Evolutionary conservation across 2,797 vertebrate genomes (phyloP).

Genomic region (Remorina albescens): DNA sequence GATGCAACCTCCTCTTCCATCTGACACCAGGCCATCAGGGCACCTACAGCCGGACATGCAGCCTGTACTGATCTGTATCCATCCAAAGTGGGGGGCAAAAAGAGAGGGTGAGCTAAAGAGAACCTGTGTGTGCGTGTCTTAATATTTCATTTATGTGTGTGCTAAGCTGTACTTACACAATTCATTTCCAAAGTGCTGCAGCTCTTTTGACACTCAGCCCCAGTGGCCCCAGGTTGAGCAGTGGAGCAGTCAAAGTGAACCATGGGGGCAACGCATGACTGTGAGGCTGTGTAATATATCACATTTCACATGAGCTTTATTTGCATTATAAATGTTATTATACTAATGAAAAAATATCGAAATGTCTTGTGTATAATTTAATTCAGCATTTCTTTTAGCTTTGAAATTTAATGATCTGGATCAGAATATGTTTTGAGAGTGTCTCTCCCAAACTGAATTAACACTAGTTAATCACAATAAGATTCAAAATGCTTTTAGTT

Average conservation of each 20-base stretch:
- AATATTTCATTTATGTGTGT: background rate
- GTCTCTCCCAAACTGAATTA: background rate
- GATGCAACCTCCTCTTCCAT: constrained; percentile 88
- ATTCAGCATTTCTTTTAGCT: background rate
- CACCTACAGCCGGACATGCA: constrained; percentile 93
- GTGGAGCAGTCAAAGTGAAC: constrained; percentile 87
- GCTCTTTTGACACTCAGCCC: constrained; percentile 91
- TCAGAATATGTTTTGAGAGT: background rate
- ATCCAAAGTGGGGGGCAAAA: background rate
- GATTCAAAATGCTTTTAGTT: background rate
- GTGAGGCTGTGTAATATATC: constrained; percentile 11
- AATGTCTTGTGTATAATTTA: background rate
- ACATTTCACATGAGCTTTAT: background rate
- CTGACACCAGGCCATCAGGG: constrained; percentile 85
- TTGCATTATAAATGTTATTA: background rate
- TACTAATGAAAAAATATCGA: background rate
- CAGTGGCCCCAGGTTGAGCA: constrained; percentile 69
- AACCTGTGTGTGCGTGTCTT: background rate
- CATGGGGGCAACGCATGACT: constrained; percentile 86
- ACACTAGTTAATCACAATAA: background rate
- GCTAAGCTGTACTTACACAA: constrained; percentile 86
- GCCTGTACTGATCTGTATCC: constrained; percentile 85
- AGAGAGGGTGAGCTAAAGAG: constrained; percentile 11
- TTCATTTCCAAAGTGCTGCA: constrained; percentile 90
- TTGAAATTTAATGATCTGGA: background rate